Evolutionary conservation across 2,797 vertebrate genomes (phyloP).

Genomic region (Neosilurus hyrtlii): DNA sequence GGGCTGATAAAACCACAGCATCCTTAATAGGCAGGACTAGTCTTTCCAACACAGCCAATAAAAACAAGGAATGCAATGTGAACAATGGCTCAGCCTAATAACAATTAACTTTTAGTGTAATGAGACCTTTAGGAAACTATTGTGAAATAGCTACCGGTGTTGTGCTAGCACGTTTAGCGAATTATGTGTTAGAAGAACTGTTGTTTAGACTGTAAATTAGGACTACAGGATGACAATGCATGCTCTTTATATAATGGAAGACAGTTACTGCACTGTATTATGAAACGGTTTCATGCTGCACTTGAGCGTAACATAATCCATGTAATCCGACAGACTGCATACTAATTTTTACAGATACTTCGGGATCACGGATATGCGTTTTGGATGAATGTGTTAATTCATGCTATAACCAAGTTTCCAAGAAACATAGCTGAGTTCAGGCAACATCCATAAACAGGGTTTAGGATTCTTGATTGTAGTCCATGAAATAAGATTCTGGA

Average conservation of each 20-base stretch:
- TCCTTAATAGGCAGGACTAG: slow-evolving; percentile 37
- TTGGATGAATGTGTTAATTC: neutral
- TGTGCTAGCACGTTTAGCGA: neutral
- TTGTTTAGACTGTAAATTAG: neutral
- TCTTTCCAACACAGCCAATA: slow-evolving; percentile 32
- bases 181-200: neutral
- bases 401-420: neutral
- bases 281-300: neutral
- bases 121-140: slow-evolving; percentile 7
- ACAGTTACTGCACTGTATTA: neutral
- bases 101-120: slow-evolving; percentile 16
- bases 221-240: neutral
- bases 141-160: neutral
- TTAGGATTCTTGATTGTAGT: neutral
- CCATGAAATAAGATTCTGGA: slow-evolving; percentile 24
- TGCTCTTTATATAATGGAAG: neutral
- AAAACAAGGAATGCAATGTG: slow-evolving; percentile 36
- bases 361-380: neutral
- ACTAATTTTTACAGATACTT: neutral
- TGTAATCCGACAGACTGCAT: neutral
- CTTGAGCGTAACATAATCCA: neutral
- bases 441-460: neutral
- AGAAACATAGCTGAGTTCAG: neutral
- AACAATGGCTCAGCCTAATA: slow-evolving; percentile 17
- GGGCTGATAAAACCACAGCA: slow-evolving; percentile 32